These are phyloP conservation scores for Drosophila melanica DNA, from an alignment of 1,140 invertebrate genomes.

Conservation along the genomic window DNA sequence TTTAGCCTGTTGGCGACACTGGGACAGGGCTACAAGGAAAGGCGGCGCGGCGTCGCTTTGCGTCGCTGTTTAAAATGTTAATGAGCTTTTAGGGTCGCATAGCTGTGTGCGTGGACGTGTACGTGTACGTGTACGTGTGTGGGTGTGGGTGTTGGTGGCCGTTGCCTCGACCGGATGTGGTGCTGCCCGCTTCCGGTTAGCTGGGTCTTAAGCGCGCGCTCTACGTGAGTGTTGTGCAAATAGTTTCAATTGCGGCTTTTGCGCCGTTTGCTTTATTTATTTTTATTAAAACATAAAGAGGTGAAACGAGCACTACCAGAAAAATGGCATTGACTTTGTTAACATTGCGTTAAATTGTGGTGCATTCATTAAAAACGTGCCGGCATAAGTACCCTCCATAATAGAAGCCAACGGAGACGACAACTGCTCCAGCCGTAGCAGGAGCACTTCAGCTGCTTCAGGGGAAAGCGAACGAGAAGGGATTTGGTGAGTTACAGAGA, in stretches of 20 bases:
- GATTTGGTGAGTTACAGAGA: neutral
- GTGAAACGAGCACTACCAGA: conserved; percentile 44
- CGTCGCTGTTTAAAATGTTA: conserved; percentile 81
- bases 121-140: conserved; percentile 22
- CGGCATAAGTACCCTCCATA: conserved; percentile 27
- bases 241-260: conserved; percentile 82
- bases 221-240: conserved; percentile 82
- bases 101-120: conserved; percentile 20
- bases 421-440: conserved; percentile 15
- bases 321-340: conserved; percentile 79
- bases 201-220: conserved; percentile 67
- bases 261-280: conserved; percentile 81
- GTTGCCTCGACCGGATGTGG: conserved; percentile 66
- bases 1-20: conserved; percentile 35
- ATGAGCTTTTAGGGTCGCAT: conserved; percentile 76
- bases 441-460: conserved; percentile 13
- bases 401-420: conserved; percentile 38
- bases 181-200: conserved; percentile 76
- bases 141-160: conserved; percentile 13
- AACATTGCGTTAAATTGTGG: conserved; percentile 77
- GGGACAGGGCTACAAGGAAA: conserved; percentile 12
- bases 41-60: conserved; percentile 62
- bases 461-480: neutral
- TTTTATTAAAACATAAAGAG: conserved; percentile 83
- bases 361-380: conserved; percentile 69